These are phyloP conservation scores for Eurystomus gularis DNA, from an alignment of 2,113 vertebrate species.

Conservation along the genomic window DNA sequence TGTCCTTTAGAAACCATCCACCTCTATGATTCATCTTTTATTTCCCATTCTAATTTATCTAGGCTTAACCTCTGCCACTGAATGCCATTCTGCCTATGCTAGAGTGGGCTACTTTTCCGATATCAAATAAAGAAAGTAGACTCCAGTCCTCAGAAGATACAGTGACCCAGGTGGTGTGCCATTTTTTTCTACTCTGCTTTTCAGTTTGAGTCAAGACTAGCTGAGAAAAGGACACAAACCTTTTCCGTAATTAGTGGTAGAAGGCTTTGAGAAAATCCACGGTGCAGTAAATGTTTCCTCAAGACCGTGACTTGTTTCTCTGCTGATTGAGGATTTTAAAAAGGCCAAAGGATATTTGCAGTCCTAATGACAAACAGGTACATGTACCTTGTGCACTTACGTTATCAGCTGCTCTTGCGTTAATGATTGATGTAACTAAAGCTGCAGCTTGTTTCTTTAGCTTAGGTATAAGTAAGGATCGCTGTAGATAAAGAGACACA, in stretches of 20 bases:
- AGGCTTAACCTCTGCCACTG: background rate
- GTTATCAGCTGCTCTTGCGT: background rate
- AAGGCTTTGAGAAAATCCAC: background rate
- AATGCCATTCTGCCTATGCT: background rate
- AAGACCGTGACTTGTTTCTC: background rate
- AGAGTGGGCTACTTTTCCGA: background rate
- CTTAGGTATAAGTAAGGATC: background rate
- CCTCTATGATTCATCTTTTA: background rate
- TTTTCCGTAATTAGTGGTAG: background rate
- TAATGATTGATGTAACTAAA: constrained; percentile 31
- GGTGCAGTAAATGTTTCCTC: background rate
- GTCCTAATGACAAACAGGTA: background rate
- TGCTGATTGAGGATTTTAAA: background rate
- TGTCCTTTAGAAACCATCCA: background rate
- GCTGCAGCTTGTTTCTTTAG: background rate
- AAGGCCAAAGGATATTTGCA: background rate
- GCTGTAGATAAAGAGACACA: background rate
- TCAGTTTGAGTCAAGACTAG: background rate
- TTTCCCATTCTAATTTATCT: background rate
- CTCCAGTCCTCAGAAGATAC: background rate
- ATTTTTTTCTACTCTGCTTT: background rate
- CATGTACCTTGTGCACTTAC: background rate
- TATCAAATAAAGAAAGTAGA: background rate
- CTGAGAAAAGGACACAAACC: background rate
- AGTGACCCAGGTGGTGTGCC: background rate